A percentile compares a stretch with the other conserved stretches of the same genome.
phyloP scores from a whole-genome alignment of 2,888 invertebrate species.

The Drosophila histrio region DNA sequence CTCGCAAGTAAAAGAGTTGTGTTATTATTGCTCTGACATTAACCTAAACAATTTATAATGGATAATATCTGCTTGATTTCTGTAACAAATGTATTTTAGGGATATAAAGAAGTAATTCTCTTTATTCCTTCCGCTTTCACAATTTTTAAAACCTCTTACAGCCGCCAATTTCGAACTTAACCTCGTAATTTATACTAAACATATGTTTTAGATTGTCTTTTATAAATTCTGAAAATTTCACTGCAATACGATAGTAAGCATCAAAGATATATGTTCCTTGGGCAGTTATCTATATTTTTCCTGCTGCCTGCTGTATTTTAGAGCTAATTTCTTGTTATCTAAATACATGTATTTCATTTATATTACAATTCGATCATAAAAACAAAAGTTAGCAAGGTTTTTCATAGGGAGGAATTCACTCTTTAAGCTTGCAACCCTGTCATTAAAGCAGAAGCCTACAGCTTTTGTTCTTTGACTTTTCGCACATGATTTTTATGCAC shows the following conservation, averaged over 20 bases:
- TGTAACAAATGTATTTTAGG: no score
- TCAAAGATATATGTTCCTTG: no score
- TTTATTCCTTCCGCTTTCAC: not conserved
- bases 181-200: not conserved
- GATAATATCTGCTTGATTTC: no score
- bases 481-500: constrained; percentile 28
- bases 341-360: no score
- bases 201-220: not conserved
- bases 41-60: no score
- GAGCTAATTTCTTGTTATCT: no score
- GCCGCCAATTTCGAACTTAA: not conserved
- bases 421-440: constrained; percentile 17
- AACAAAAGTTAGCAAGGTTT: not conserved
- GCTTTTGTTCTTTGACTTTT: constrained; percentile 25
- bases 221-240: not conserved
- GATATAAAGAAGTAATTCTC: no score
- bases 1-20: not conserved
- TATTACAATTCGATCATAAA: not conserved
- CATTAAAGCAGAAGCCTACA: constrained; percentile 41
- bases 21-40: no score
- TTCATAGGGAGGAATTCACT: not conserved
- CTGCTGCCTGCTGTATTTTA: no score
- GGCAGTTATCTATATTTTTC: no score
- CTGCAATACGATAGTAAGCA: no score
- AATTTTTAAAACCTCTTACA: not conserved